phyloP scores from a whole-genome alignment of 1,140 invertebrate genomes.

The Brachionus calyciflorus region DNA sequence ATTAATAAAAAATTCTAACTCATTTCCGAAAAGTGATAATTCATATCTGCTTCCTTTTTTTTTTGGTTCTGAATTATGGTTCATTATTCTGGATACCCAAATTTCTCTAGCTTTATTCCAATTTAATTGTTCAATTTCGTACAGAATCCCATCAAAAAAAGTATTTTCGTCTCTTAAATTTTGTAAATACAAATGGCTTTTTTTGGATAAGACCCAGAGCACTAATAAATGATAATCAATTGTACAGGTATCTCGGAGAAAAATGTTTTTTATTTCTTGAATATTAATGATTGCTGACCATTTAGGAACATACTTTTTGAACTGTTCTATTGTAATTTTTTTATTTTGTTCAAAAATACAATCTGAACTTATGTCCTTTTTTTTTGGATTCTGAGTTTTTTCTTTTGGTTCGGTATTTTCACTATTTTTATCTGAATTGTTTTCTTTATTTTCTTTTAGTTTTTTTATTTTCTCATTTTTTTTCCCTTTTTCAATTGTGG shows the following conservation, averaged over 20 bases:
- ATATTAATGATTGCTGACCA: not conserved
- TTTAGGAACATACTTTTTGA: not conserved
- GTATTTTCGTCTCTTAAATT: not conserved
- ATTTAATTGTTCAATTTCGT: not conserved
- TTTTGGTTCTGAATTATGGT: not conserved
- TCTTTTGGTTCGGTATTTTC: not conserved
- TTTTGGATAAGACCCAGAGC: not conserved
- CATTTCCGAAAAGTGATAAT: constrained; percentile 13
- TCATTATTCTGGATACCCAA: not conserved
- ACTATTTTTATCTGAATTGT: not conserved
- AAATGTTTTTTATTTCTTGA: not conserved
- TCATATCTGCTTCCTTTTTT: not conserved
- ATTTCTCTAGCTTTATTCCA: constrained; percentile 17
- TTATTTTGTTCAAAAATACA: not conserved
- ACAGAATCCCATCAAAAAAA: not conserved
- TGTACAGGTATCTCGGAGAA: not conserved
- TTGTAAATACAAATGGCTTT: not conserved
- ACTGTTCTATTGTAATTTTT: not conserved
- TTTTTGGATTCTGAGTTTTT: not conserved
- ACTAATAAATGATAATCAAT: constrained; percentile 14
- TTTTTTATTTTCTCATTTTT: not conserved
- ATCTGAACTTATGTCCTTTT: not conserved
- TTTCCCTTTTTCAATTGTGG: not conserved
- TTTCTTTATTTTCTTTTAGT: not conserved
- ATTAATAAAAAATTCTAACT: not conserved